Evolutionary conservation across 2,888 invertebrate species (phyloP).

Genomic region (Furcula furcula): DNA sequence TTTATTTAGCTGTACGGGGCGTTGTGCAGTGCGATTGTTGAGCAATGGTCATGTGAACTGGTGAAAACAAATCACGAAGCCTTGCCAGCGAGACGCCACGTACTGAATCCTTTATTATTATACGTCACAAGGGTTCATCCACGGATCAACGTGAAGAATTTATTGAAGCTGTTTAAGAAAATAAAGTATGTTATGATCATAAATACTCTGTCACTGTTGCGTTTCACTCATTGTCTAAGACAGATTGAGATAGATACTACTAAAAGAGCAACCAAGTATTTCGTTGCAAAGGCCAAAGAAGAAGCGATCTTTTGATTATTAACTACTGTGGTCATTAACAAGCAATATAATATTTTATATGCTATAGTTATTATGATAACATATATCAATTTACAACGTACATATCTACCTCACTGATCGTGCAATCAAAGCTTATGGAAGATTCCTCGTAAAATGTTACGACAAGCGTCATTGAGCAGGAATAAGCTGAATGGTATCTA

Average conservation of each 20-base stretch:
- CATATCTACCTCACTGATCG: constrained; percentile 41
- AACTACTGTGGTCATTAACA: background rate
- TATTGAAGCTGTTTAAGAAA: constrained; percentile 64
- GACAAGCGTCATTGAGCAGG: constrained; percentile 52
- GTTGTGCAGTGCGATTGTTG: constrained; percentile 38
- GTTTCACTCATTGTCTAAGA: too few species aligned
- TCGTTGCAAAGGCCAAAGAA: too few species aligned
- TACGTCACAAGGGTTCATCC: constrained; percentile 63
- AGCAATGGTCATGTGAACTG: constrained; percentile 20
- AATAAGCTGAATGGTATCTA: constrained; percentile 49
- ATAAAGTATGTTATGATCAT: constrained; percentile 33
- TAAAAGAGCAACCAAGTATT: too few species aligned
- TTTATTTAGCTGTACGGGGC: constrained; percentile 31
- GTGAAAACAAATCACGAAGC: constrained; percentile 50
- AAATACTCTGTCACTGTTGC: too few species aligned
- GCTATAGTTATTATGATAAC: constrained; percentile 15
- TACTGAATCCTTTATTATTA: constrained; percentile 59
- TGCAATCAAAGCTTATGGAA: constrained; percentile 59
- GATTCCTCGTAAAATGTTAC: constrained; percentile 67
- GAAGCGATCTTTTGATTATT: too few species aligned
- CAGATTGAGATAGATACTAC: too few species aligned
- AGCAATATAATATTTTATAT: too few species aligned
- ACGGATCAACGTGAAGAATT: constrained; percentile 68
- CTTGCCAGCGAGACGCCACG: constrained; percentile 33
- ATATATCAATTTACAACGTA: constrained; percentile 23